Evolutionary conservation across 2,888 invertebrate species (phyloP).

Genomic region (Alentia gelatinosa): DNA sequence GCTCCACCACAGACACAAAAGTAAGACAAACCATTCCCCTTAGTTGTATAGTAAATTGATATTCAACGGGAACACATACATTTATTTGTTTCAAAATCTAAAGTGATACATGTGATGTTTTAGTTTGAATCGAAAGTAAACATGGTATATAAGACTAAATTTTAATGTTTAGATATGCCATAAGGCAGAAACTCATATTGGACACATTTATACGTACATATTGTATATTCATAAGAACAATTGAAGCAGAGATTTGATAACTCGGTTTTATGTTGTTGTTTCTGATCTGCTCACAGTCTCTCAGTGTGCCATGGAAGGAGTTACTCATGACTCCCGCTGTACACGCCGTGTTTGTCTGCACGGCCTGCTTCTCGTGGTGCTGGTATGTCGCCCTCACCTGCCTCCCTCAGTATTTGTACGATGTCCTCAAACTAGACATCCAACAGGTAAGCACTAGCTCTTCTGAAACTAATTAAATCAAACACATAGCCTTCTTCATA

Average conservation of each 20-base stretch:
- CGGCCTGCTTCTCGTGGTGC: not conserved
- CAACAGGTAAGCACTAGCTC: constrained; percentile 13
- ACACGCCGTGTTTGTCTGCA: not conserved
- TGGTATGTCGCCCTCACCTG: not conserved
- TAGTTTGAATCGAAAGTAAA: not conserved
- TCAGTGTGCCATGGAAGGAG: not conserved
- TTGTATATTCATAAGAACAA: not conserved
- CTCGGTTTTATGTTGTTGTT: not conserved
- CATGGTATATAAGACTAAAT: not conserved
- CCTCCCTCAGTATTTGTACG: not conserved
- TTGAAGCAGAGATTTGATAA: not conserved
- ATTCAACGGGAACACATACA: not conserved
- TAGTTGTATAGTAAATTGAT: not conserved
- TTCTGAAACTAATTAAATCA: too few relatives aligned
- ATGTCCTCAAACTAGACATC: constrained; percentile 26
- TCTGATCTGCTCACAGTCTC: not conserved
- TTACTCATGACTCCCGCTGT: not conserved
- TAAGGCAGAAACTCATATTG: not conserved
- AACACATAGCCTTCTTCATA: too few relatives aligned
- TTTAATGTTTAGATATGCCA: not conserved
- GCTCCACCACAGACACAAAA: not conserved
- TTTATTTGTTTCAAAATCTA: not conserved
- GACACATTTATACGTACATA: not conserved
- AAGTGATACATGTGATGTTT: not conserved
- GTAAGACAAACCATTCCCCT: not conserved